Evolutionary conservation across 2,113 vertebrate species (phyloP).

Genomic region (Acanthochromis polyacanthus): DNA sequence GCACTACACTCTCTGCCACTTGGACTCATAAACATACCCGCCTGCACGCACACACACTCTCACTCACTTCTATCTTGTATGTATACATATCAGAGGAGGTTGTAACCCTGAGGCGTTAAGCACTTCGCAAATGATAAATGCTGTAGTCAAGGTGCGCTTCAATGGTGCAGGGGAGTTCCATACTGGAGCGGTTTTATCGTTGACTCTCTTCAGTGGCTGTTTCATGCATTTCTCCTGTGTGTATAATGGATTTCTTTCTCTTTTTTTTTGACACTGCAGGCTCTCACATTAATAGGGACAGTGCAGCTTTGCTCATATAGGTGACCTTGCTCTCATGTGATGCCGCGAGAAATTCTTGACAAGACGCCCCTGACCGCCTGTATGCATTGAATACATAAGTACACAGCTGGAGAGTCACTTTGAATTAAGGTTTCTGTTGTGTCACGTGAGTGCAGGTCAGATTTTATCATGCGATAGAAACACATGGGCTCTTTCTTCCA

Average conservation of each 20-base stretch:
- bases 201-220: background rate
- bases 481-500: constrained; percentile 5
- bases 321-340: constrained; percentile 52
- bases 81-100: constrained; percentile 13
- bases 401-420: constrained; percentile 55
- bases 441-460: constrained; percentile 30
- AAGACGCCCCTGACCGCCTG: constrained; percentile 22
- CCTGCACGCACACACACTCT: constrained; percentile 12
- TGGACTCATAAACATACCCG: constrained; percentile 21
- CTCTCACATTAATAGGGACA: constrained; percentile 16
- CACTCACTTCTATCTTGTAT: constrained; percentile 28
- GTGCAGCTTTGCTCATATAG: constrained; percentile 19
- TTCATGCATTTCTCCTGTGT: constrained; percentile 1
- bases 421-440: constrained; percentile 42
- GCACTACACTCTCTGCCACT: constrained; percentile 46
- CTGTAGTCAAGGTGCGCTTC: constrained; percentile 28
- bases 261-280: background rate
- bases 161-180: constrained; percentile 15
- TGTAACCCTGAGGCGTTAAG: constrained; percentile 38
- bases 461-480: constrained; percentile 20
- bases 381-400: constrained; percentile 41
- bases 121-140: constrained; percentile 12
- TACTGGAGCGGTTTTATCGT: constrained; percentile 2
- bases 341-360: constrained; percentile 29
- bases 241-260: background rate